Evolutionary conservation across 2,888 invertebrate genomes (phyloP).

Genomic region (Rugalucina vietnamica): DNA sequence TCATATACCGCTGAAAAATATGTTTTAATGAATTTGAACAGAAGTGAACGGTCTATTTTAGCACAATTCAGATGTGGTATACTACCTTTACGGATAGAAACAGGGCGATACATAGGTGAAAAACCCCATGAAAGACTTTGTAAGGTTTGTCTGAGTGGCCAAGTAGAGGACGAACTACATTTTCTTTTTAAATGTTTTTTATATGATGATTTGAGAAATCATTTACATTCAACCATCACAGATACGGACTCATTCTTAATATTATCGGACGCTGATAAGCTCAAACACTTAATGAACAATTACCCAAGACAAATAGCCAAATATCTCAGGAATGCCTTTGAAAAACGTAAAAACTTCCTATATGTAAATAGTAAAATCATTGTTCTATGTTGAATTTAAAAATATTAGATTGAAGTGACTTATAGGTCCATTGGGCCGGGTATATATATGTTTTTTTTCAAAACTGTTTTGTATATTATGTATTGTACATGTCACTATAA

Average conservation of each 20-base stretch:
- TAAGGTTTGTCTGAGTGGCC: neutral
- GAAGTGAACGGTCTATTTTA: neutral
- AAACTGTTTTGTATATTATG: too few species aligned
- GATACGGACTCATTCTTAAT: neutral
- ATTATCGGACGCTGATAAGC: neutral
- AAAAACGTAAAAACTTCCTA: too few species aligned
- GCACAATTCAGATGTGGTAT: constrained; percentile 5
- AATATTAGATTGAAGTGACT: too few species aligned
- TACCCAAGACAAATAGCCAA: neutral
- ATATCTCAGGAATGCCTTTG: neutral
- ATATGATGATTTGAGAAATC: neutral
- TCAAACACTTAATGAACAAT: neutral
- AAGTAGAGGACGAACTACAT: neutral
- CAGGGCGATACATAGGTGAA: neutral
- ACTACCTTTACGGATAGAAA: neutral
- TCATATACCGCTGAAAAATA: neutral
- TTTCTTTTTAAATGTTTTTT: neutral
- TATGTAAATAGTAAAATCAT: too few species aligned
- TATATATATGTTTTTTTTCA: too few species aligned
- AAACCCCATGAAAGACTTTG: neutral
- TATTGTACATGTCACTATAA: too few species aligned
- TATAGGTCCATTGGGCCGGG: too few species aligned
- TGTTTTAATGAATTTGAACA: neutral
- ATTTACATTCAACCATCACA: neutral
- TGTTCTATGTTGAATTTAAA: too few species aligned